Evolutionary conservation across 2,113 vertebrate species (phyloP), one percentile per base, ranked within the genome.

Genomic region (Strix aluco): DNA sequence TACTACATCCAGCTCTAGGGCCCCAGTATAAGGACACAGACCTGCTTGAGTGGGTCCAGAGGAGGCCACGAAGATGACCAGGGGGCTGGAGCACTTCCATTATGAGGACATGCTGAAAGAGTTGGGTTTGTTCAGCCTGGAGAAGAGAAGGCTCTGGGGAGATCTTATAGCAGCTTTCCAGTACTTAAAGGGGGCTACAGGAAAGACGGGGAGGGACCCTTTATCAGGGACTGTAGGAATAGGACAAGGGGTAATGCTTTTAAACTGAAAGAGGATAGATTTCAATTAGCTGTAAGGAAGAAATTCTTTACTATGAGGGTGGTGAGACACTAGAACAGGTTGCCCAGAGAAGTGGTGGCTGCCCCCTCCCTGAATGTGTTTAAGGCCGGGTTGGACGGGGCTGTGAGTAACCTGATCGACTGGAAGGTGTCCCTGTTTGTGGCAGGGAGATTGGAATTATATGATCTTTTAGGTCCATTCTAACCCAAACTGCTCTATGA

Each of bases 31-130:
- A 44, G 18, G 38, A 47, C 30, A 16, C 9, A 16, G 34, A 55
- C 14, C 6, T 32, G 4, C 1, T 49, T 0, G 2, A 80, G 6
- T 1, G 0, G 2, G 15, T 61, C 61, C 10, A 55, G 52, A 61
- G 18, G 29, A 65, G 13, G 13, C 5, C 32, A 26, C 6, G 3
- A 44, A 62, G n/a, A 49, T 74, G 38, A 18, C 61, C 17, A 23
- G 21, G 1, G 14, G 21, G 8, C 6, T 73, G 25, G 10, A 67
- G 23, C 27, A 80, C 15, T 20, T n/a, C 7, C 13, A 5, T 5
- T 36, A 2, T 34, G 57, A 88, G 25, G 30, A 73, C 30, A 44
- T 19, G 6, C 19, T 74, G 49, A 69, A 32, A 54, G 6, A 62
- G 15, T 2, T 69, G 30, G 3, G 2, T 1, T 36, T 69, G 2